Evolutionary conservation across 2,797 vertebrate genomes (phyloP), one percentile per base, ranked within the genome.

Genomic region (Sibirionetta formosa): DNA sequence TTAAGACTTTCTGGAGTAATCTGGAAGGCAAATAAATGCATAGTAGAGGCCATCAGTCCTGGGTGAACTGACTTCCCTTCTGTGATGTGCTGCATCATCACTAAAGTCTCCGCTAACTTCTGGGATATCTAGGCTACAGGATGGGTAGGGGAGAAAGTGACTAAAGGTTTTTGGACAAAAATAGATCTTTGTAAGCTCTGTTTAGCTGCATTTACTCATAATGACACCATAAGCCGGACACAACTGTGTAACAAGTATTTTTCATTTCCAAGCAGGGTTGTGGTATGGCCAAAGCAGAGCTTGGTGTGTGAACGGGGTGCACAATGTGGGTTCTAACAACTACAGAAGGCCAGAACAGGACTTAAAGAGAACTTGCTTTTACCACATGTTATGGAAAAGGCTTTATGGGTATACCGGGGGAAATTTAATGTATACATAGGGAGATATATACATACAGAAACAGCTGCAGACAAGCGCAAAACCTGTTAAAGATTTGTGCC

Each of bases 391-490:
- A 26, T 17, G 63, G 33, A 54, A 33, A 46, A 23, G 82, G 7
- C 0, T 4, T 9, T 70, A 1, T 14, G 1, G 19, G 2, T 14
- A 7, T 13, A 29, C 5, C 12, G 2, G 3, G 5, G 64, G 10
- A 23, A 1, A 23, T 33, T 11, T 36, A 35, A 22, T 11, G 10
- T 8, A 54, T 12, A n/a, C 14, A 18, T 4, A 26, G 3, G 8
- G 31, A 81, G 33, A 82, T 19, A 8, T 0, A 2, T 31, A 53
- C 29, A 31, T 31, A 29, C 51, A 53, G 51, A 53, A 53, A 53
- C 27, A 53, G 27, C 51, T 53, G 51, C 16, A 29, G 16, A 3
- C 27, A 53, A 53, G 51, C 27, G 51, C 2, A 44, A 75, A 51
- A n/a, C 7, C 51, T 82, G 29, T 82, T 26, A 50, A 72, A 69